Percentiles rank a stretch among this genome's conserved stretches.
Evolutionary conservation across 2,113 vertebrate genomes (phyloP).

Genomic region (Otis tarda): DNA sequence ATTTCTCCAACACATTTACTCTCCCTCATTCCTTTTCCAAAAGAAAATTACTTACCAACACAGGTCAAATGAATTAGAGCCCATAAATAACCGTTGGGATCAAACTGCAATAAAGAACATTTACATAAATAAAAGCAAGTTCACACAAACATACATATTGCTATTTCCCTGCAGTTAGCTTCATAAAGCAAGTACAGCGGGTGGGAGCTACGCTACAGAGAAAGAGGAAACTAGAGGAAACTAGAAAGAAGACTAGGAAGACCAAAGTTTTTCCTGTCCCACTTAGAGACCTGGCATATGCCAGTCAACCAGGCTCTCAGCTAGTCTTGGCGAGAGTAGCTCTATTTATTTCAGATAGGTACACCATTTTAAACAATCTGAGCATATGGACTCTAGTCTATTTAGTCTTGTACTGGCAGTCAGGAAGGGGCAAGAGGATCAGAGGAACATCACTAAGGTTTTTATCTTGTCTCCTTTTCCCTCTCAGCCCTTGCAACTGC

Average conservation of each 20-base stretch:
- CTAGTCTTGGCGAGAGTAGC: background rate
- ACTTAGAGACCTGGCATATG: background rate
- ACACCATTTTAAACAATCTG: background rate
- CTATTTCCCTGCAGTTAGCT: background rate
- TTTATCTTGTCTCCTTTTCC: background rate
- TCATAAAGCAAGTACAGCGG: background rate
- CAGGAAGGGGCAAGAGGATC: background rate
- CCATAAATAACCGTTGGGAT: conserved; percentile 87
- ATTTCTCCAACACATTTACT: background rate
- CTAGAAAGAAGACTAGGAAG: background rate
- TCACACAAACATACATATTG: background rate
- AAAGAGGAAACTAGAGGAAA: background rate
- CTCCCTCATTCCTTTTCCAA: background rate
- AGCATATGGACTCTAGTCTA: background rate
- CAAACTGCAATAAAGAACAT: conserved; percentile 81
- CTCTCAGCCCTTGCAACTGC: background rate
- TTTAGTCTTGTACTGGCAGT: background rate
- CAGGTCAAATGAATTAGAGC: conserved; percentile 85
- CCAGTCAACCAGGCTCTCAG: background rate
- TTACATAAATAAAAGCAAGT: background rate
- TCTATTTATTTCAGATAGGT: background rate
- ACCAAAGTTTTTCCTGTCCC: background rate
- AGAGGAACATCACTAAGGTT: background rate
- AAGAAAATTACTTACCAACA: conserved; percentile 82
- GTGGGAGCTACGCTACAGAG: background rate